Base-by-base conservation (phyloP, 2,888 invertebrate species). In the Tipula confusa region DNA sequence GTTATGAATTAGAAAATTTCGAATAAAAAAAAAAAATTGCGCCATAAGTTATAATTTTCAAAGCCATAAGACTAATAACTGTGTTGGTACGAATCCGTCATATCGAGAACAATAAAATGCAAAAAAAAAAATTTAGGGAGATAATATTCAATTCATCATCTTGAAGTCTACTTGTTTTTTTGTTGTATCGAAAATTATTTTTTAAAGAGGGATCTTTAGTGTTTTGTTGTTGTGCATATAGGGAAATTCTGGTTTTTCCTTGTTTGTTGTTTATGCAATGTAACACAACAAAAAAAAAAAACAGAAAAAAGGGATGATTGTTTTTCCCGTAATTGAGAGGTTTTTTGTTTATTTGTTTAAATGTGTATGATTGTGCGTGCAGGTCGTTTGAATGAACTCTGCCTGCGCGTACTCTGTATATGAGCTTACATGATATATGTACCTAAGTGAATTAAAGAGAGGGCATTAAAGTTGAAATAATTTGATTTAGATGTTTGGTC, bases 1-100 rank as follows among this genome's bases (percentile, higher is more conserved):
- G 64, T 64, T 64, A 64, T 64, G 64, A 64, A 64, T 64, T 64
- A 64, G n/a, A n/a, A n/a, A n/a, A n/a, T n/a, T n/a, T n/a, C n/a
- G n/a, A n/a, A n/a, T n/a, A n/a, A n/a, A n/a, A 24, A 64, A 24
- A 48, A 24, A 64, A 64, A 64, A 64, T 64, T 64, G 64, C 9
- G 64, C 64, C 64, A 64, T 64, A 64, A 64, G 64, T 64, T 64
- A 64, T 64, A 24, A 64, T 64, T 64, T 64, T 24, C 7, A 18
- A 64, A 64, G 64, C 64, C 64, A 64, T 64, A 64, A 64, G 6
- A 24, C 64, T 64, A 64, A 64, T 64, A 64, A 64, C 64, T 64
- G 64, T 24, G 64, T 64, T 64, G 64, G 24, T 64, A 64, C n/a
- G n/a, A 38, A 43, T 43, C n/a, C n/a, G n/a, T n/a, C n/a, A 3